Base-by-base conservation (phyloP, 2,888 invertebrate species). In the Acanthosepion lycidas region DNA sequence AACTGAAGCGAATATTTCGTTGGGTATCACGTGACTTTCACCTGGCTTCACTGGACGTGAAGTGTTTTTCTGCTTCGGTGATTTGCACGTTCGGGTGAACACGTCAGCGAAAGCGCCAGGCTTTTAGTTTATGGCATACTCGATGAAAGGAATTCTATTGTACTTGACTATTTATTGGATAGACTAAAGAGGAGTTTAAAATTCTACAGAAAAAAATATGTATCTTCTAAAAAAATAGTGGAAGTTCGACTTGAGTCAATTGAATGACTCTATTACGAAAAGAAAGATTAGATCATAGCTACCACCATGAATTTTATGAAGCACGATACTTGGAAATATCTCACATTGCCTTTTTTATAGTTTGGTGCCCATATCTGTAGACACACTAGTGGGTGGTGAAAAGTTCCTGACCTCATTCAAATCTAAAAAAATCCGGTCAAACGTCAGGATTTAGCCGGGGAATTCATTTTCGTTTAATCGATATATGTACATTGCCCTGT, bases 111-210 rank as follows among this genome's bases (percentile, higher is more conserved):
- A n/a, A 12, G 78, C n/a, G 78, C 12, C 18, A 78, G 33, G 78
- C 78, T 78, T 33, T 15, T n/a, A 78, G 78, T 78, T n/a, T n/a
- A 78, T 78, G 78, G n/a, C n/a, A 0, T 15, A 78, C 33, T 78
- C 33, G n/a, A 78, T 78, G n/a, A 78, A 78, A 78, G n/a, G n/a
- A 78, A 78, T 78, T 78, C 78, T 78, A 78, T 78, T 78, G 78
- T 78, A 59, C 23, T n/a, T 33, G 78, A 2, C 0, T 12, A 78
- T 33, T 78, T 78, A 78, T 78, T 78, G n/a, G 78, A n/a, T n/a
- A 33, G 15, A 78, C 12, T 78, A n/a, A 78, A 33, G 9, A 78
- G 78, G n/a, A 78, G 15, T 78, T 78, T 78, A 6, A 33, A 78
- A 78, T 9, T n/a, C 33, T 15, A n/a, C 18, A 0, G 12, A 15